Percentiles rank a stretch among this genome's conserved stretches.
phyloP scores from a whole-genome alignment of 2,113 vertebrate genomes.

The Pogonocichla stellata region DNA sequence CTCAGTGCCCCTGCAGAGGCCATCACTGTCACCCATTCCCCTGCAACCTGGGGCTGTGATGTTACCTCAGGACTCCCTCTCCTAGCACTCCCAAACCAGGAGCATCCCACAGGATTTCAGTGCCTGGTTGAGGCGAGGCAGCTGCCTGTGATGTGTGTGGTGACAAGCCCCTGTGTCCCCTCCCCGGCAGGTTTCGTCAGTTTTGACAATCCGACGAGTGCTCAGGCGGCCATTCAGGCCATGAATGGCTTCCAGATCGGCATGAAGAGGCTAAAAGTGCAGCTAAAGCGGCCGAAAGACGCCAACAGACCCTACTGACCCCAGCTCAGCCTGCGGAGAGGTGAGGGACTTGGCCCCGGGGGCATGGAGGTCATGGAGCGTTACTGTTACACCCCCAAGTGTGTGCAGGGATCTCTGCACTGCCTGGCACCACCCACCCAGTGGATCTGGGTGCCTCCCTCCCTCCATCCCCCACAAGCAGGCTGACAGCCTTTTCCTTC shows the following conservation, averaged over 20 bases:
- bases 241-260: constrained; percentile 99
- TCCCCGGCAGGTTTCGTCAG: constrained; percentile 89
- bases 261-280: constrained; percentile 99
- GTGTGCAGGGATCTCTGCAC: not conserved
- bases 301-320: constrained; percentile 98
- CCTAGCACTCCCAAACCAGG: not conserved
- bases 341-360: constrained; percentile 52
- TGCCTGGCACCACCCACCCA: not conserved
- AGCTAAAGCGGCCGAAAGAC: constrained; percentile 97
- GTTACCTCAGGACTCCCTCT: not conserved
- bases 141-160: accelerated
- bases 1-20: not conserved
- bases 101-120: not conserved
- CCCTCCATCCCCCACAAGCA: not conserved
- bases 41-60: accelerated
- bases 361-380: accelerated
- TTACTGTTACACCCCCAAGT: accelerated
- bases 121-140: accelerated
- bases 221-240: constrained; percentile 97
- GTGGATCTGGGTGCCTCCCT: not conserved
- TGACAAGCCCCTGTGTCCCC: not conserved
- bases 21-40: not conserved
- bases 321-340: constrained; percentile 76
- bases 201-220: constrained; percentile 98
- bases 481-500: not conserved